Conservation (phyloP, 2,888 invertebrate genomes). For the Strigamia transsilvanica region DNA sequence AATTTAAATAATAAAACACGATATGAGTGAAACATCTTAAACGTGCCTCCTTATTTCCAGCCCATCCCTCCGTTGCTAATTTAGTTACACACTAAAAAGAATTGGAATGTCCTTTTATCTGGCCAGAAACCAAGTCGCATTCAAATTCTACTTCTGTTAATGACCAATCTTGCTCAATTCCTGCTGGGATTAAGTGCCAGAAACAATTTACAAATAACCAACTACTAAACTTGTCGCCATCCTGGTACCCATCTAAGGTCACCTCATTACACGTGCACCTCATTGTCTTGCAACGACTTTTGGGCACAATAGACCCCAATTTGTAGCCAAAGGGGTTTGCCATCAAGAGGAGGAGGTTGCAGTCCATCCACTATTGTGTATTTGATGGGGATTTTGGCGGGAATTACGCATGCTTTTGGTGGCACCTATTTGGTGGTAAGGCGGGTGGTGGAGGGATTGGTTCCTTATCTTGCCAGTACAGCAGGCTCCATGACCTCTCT, state of each 20-base stretch:
- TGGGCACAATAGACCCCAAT: constrained; percentile 33
- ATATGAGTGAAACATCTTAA: not conserved
- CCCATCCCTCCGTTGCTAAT: not conserved
- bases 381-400: constrained; percentile 47
- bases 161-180: constrained; percentile 44
- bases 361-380: constrained; percentile 42
- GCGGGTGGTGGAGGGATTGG: constrained; percentile 18
- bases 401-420: constrained; percentile 49
- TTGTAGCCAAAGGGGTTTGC: constrained; percentile 46
- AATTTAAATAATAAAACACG: not conserved
- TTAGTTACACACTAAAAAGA: constrained; percentile 1
- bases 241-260: constrained; percentile 13
- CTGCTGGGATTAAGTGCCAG: constrained; percentile 30
- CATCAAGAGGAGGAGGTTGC: not conserved
- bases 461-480: constrained; percentile 48
- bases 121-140: constrained; percentile 10
- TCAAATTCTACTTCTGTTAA: constrained; percentile 40
- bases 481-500: constrained; percentile 47
- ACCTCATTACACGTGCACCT: constrained; percentile 44
- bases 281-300: constrained; percentile 35
- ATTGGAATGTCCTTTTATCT: constrained; percentile 4
- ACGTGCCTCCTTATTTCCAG: not conserved
- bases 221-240: constrained; percentile 5
- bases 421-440: constrained; percentile 44
- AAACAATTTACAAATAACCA: constrained; percentile 44